Percentiles rank a stretch among this genome's conserved stretches.
phyloP scores from a whole-genome alignment of 2,113 vertebrate genomes.

The Campylorhamphus procurvoides region DNA sequence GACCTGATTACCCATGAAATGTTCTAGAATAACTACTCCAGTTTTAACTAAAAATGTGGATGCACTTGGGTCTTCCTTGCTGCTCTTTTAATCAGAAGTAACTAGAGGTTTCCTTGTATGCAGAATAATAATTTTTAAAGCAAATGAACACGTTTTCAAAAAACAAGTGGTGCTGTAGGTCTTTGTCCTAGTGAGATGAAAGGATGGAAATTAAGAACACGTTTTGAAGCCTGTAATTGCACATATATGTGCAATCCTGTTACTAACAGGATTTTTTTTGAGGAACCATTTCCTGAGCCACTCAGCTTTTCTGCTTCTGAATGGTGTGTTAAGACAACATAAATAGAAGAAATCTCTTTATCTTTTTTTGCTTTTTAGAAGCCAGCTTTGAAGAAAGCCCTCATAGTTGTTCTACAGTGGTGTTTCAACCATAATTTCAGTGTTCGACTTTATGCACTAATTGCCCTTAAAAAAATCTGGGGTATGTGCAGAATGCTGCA shows the following conservation, averaged over 20 bases:
- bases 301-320: neutral
- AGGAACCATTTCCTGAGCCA: neutral
- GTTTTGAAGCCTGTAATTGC: neutral
- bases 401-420: slow-evolving; percentile 84
- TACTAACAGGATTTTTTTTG: neutral
- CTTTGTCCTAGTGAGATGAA: neutral
- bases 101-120: neutral
- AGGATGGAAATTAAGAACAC: neutral
- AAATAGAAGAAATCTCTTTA: neutral
- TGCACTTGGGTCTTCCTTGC: neutral
- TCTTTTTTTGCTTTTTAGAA: slow-evolving; percentile 60
- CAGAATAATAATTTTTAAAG: neutral
- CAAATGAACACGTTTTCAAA: neutral
- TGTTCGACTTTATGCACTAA: slow-evolving; percentile 88
- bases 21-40: neutral
- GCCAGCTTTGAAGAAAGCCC: slow-evolving; percentile 77
- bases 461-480: slow-evolving; percentile 92
- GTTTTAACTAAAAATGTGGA: neutral
- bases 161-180: neutral
- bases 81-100: neutral
- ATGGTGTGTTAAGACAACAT: neutral
- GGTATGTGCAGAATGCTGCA: slow-evolving; percentile 62
- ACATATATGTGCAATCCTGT: neutral
- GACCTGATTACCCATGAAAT: neutral
- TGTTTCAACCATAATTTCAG: slow-evolving; percentile 95